These are phyloP conservation scores for Falco naumanni DNA, from an alignment of 2,797 vertebrate species.

Conservation along the genomic window DNA sequence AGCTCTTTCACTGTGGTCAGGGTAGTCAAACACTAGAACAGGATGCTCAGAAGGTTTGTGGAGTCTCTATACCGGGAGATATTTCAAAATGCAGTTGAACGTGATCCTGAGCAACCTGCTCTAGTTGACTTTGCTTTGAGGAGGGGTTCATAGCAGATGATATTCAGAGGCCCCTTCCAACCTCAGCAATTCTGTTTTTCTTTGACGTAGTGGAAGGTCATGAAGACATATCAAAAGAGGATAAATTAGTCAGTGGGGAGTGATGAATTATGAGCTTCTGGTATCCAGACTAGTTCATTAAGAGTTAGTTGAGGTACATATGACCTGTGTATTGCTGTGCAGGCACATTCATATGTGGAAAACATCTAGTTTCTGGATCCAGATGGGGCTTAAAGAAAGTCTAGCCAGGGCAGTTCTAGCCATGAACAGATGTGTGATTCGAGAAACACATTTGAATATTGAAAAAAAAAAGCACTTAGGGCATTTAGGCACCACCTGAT, in stretches of 20 bases:
- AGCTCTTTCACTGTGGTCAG: not conserved
- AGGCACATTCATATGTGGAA: not conserved
- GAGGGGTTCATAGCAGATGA: not conserved
- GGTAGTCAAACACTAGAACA: not conserved
- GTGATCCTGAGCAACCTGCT: not conserved
- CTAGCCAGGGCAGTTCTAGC: not conserved
- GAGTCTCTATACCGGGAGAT: not conserved
- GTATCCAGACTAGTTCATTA: not conserved
- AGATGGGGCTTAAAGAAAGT: not conserved
- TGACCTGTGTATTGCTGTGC: not conserved
- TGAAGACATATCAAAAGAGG: not conserved
- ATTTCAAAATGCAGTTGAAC: not conserved
- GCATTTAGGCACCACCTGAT: not conserved
- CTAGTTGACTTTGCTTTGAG: not conserved
- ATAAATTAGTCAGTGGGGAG: not conserved
- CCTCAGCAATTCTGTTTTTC: not conserved
- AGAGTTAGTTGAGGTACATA: not conserved
- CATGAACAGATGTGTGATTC: not conserved
- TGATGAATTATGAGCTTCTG: slow-evolving; percentile 8
- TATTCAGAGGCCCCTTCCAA: not conserved
- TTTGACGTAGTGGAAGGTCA: not conserved
- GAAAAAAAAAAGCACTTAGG: not conserved
- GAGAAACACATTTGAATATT: not conserved
- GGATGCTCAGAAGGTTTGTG: not conserved
- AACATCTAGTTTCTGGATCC: not conserved